A percentile compares a stretch with the other conserved stretches of the same genome.
Evolutionary conservation across 2,113 vertebrate species (phyloP).

Genomic region (Mastomys natalensis): DNA sequence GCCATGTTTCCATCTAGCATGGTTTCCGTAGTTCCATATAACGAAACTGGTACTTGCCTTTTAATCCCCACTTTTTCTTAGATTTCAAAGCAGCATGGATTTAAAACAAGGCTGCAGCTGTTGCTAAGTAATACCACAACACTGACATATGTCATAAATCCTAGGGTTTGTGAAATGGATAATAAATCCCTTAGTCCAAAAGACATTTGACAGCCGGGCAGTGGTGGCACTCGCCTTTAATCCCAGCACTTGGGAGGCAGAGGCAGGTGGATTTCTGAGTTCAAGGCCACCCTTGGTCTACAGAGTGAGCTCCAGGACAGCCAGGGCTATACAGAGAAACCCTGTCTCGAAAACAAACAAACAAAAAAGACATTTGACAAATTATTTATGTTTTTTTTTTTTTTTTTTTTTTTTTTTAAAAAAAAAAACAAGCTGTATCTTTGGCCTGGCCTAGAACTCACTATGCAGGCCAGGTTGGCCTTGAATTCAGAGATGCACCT

Average conservation of each 20-base stretch:
- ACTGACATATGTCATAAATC: conserved; percentile 8
- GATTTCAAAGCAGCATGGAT: not conserved
- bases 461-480: not conserved
- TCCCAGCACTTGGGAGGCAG: too few relatives aligned
- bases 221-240: too few relatives aligned
- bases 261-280: too few relatives aligned
- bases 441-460: not conserved
- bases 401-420: too few relatives aligned
- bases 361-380: not conserved
- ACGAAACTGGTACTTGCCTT: not conserved
- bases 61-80: not conserved
- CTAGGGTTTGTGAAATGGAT: conserved; percentile 45
- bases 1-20: not conserved
- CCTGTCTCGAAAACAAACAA: too few relatives aligned
- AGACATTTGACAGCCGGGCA: not conserved
- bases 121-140: conserved; percentile 25
- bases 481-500: not conserved
- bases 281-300: too few relatives aligned
- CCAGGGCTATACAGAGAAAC: too few relatives aligned
- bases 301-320: too few relatives aligned
- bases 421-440: not conserved
- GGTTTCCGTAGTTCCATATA: not conserved
- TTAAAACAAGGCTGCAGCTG: conserved; percentile 30
- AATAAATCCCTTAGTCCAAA: not conserved
- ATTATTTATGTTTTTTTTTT: not conserved